These are phyloP conservation scores for Drosophila fulvimacula DNA, from an alignment of 2,888 invertebrate species.

Conservation along the genomic window DNA sequence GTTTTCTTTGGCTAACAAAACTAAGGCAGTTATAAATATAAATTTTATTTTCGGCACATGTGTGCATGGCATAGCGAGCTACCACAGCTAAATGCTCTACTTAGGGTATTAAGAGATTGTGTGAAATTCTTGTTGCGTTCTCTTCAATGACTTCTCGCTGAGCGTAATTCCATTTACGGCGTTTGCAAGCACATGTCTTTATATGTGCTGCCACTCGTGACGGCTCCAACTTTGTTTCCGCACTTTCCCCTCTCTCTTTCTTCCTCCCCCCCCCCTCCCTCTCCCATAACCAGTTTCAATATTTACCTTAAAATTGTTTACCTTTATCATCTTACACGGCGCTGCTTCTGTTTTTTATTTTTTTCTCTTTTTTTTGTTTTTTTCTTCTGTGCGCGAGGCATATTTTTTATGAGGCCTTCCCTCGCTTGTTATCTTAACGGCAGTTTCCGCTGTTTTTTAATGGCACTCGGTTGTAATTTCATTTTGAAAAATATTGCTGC, in stretches of 20 bases:
- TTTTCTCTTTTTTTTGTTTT: slow-evolving; percentile 2
- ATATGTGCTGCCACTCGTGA: background rate
- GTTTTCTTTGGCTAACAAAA: background rate
- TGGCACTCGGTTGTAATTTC: slow-evolving; percentile 70
- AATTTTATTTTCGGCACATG: background rate
- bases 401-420: slow-evolving; percentile 36
- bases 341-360: slow-evolving; percentile 14
- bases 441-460: slow-evolving; percentile 65
- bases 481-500: slow-evolving; percentile 50
- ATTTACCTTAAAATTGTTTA: slow-evolving; percentile 67
- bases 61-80: background rate
- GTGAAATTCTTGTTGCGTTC: slow-evolving; percentile 18
- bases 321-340: slow-evolving; percentile 50
- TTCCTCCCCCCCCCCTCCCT: background rate
- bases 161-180: slow-evolving; percentile 19
- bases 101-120: slow-evolving; percentile 6
- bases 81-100: background rate
- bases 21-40: background rate
- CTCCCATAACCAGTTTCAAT: slow-evolving; percentile 51
- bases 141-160: slow-evolving; percentile 26
- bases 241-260: background rate
- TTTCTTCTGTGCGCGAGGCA: slow-evolving; percentile 9
- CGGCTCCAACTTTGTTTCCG: background rate
- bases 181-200: slow-evolving; percentile 24
- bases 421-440: slow-evolving; percentile 64